phyloP scores from a whole-genome alignment of 2,888 invertebrate genomes.

The Pachycephus smyrnensis region DNA sequence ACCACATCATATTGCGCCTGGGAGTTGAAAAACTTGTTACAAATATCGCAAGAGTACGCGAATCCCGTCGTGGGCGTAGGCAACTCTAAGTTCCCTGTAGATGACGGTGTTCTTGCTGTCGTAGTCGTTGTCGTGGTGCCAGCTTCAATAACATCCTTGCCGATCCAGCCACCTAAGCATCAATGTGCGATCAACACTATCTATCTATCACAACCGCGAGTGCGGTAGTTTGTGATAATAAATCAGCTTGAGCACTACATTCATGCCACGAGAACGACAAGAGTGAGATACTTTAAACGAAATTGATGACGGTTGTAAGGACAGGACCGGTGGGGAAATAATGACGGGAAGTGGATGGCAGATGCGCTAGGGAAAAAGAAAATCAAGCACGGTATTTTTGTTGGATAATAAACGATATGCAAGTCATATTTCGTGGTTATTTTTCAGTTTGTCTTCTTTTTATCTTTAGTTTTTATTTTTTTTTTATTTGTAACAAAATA shows the following conservation, averaged over 20 bases:
- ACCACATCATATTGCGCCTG: constrained; percentile 60
- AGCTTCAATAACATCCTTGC: constrained; percentile 5
- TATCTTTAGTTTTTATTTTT: neutral
- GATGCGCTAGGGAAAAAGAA: neutral
- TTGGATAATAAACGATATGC: neutral
- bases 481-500: neutral
- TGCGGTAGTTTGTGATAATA: constrained; percentile 62
- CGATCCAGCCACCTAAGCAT: constrained; percentile 63
- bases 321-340: neutral
- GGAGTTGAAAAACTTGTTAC: constrained; percentile 64
- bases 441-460: neutral
- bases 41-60: constrained; percentile 52
- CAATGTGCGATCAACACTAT: constrained; percentile 68
- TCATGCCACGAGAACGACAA: constrained; percentile 48
- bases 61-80: constrained; percentile 38
- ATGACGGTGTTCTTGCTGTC: neutral
- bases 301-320: neutral
- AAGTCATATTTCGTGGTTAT: neutral
- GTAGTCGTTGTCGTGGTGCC: constrained; percentile 8
- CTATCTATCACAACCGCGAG: constrained; percentile 66
- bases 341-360: neutral
- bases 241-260: constrained; percentile 67
- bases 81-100: neutral
- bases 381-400: neutral
- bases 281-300: neutral